phyloP scores from a whole-genome alignment of 2,888 invertebrate genomes.

The Dryococelus australis region DNA sequence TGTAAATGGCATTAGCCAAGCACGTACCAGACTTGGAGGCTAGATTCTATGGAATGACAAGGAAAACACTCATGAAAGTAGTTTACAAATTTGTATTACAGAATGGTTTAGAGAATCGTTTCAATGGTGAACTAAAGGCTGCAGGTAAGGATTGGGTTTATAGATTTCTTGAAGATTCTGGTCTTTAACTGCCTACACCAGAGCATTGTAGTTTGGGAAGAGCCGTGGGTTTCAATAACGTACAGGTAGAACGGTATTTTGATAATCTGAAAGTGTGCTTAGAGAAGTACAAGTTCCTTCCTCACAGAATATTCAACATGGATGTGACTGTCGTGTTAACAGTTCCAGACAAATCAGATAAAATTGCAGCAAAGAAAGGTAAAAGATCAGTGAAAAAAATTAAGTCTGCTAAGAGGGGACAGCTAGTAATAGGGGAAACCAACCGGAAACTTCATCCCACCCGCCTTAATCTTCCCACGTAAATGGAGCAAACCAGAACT shows the following conservation, averaged over 20 bases:
- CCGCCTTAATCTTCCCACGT: background rate
- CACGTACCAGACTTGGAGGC: background rate
- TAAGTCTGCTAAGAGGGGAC: background rate
- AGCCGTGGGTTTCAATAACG: background rate
- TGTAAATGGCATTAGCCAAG: background rate
- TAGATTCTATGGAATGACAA: constrained; percentile 22
- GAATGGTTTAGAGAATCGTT: constrained; percentile 3
- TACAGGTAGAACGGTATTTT: background rate
- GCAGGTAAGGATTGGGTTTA: background rate
- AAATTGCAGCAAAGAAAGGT: too few relatives aligned
- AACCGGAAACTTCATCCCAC: constrained; percentile 13
- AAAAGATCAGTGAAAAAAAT: background rate
- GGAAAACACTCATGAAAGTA: background rate
- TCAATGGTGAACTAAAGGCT: background rate
- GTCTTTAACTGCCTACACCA: background rate
- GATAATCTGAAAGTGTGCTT: background rate
- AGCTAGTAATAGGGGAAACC: background rate
- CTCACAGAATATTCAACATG: background rate
- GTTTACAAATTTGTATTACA: background rate
- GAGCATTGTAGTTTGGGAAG: constrained; percentile 12
- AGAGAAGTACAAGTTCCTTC: background rate
- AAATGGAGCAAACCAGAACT: background rate
- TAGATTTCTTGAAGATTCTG: background rate
- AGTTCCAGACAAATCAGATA: background rate
- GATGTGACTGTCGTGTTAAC: background rate